Conservation (phyloP, 2,888 invertebrate genomes). For the Eupithecia abbreviata region DNA sequence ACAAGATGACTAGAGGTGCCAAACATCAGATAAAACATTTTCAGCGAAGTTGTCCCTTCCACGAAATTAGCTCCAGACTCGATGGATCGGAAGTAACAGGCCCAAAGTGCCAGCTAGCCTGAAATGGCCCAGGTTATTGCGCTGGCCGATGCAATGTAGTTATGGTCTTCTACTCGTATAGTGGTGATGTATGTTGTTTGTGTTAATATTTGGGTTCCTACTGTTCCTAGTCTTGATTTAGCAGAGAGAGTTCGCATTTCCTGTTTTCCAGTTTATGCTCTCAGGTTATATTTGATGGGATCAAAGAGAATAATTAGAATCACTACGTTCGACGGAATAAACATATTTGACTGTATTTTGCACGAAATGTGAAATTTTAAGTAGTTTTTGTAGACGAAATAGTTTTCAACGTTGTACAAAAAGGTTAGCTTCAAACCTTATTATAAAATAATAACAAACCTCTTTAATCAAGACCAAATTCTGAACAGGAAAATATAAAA, state of each 20-base stretch:
- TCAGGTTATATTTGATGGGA: background rate
- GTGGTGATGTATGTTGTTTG: background rate
- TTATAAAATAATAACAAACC: background rate
- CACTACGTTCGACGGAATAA: background rate
- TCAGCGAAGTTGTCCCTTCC: slow-evolving; percentile 28
- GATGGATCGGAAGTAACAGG: slow-evolving; percentile 45
- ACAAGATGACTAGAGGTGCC: slow-evolving; percentile 13
- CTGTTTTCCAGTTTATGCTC: background rate
- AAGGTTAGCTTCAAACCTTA: background rate
- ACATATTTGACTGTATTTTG: background rate
- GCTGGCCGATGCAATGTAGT: background rate
- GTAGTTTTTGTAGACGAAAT: background rate
- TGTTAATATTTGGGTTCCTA: background rate
- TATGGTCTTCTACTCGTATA: background rate
- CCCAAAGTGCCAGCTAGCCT: slow-evolving; percentile 29
- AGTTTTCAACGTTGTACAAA: background rate
- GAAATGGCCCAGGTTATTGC: slow-evolving; percentile 10
- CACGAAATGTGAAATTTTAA: background rate
- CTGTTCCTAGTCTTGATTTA: background rate
- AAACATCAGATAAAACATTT: slow-evolving; percentile 35
- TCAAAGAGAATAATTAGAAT: background rate
- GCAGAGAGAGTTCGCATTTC: background rate
- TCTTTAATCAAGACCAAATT: background rate
- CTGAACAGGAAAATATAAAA: background rate
- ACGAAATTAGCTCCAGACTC: slow-evolving; percentile 43